A percentile compares a stretch with the other conserved stretches of the same genome.
These are phyloP conservation scores for Barbus barbus DNA, from an alignment of 2,113 vertebrate species.

Conservation along the genomic window DNA sequence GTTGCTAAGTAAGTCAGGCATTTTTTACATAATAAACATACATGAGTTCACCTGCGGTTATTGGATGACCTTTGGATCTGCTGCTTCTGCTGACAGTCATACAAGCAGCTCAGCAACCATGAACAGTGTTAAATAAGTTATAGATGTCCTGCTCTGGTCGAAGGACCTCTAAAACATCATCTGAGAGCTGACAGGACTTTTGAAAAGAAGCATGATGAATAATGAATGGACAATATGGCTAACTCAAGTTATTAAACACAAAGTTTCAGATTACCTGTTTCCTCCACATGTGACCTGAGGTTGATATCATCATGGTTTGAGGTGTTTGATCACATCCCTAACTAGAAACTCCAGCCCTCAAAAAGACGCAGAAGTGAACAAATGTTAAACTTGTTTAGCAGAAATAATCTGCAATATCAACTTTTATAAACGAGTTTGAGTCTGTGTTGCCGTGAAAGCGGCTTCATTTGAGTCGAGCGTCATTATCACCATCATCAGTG, in stretches of 20 bases:
- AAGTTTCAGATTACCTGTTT: neutral
- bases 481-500: constrained; percentile 46
- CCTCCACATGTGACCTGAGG: too few relatives aligned
- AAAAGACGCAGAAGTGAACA: too few relatives aligned
- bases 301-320: neutral
- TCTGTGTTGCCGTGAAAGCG: neutral
- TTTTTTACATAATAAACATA: neutral
- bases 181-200: neutral
- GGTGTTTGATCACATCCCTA: neutral
- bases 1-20: too few relatives aligned
- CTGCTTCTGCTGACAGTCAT: neutral
- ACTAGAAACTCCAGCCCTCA: neutral
- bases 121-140: constrained; percentile 40
- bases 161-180: neutral
- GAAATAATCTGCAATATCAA: neutral
- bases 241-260: neutral
- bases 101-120: constrained; percentile 24
- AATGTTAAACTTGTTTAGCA: too few relatives aligned
- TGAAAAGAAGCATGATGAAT: neutral
- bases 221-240: neutral
- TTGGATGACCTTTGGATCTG: neutral
- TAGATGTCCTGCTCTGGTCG: constrained; percentile 7
- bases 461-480: neutral
- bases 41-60: neutral
- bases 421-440: neutral